phyloP scores from a whole-genome alignment of 2,113 vertebrate genomes.

The Pterocles orientalis region DNA sequence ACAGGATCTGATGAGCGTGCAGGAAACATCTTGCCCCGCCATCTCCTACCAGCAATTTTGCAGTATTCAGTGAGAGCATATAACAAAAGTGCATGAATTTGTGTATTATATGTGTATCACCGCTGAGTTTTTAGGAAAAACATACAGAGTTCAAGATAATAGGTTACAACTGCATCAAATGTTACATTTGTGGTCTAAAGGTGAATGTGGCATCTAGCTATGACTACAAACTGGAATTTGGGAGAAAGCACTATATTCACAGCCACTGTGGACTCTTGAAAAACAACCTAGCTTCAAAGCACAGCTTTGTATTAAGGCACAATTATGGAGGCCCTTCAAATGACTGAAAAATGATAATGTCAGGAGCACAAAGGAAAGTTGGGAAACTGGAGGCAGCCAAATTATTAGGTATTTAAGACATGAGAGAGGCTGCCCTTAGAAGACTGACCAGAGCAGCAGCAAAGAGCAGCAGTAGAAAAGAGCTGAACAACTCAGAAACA shows the following conservation, averaged over 20 bases:
- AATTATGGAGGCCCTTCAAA: neutral
- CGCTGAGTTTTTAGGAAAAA: neutral
- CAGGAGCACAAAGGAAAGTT: neutral
- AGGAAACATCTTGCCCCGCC: slow-evolving; percentile 70
- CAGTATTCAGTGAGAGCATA: neutral
- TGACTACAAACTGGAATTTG: neutral
- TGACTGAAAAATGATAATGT: neutral
- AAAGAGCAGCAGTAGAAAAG: neutral
- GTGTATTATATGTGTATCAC: neutral
- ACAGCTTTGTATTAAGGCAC: neutral
- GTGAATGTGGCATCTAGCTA: neutral
- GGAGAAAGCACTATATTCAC: neutral
- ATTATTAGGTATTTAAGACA: neutral
- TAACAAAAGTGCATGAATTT: neutral
- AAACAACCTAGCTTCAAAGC: neutral
- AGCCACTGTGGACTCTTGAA: neutral
- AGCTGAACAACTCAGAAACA: neutral
- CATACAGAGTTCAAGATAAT: neutral
- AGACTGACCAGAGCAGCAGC: neutral
- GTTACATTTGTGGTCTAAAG: neutral
- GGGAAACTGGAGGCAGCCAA: neutral
- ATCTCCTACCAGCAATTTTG: slow-evolving; percentile 21
- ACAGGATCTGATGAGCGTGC: slow-evolving; percentile 43
- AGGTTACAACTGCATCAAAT: neutral
- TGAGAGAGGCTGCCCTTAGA: neutral